These are phyloP conservation scores for Sander vitreus DNA, from an alignment of 2,113 vertebrate genomes.

Conservation along the genomic window DNA sequence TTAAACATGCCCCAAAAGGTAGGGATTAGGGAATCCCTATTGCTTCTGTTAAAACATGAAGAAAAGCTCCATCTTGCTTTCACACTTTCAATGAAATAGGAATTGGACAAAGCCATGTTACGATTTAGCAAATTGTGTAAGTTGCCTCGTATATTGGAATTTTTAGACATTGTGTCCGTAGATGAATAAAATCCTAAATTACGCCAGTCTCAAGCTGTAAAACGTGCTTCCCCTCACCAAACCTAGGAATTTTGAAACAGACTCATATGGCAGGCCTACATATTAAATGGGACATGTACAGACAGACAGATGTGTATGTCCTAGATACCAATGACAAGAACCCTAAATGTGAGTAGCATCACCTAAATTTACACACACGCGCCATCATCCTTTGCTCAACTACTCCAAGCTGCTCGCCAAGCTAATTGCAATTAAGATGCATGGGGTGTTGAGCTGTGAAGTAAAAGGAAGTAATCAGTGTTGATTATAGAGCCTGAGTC, in stretches of 20 bases:
- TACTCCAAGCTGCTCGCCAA: slow-evolving; percentile 54
- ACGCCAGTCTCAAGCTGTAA: not conserved
- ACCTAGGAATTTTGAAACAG: not conserved
- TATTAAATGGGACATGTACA: slow-evolving; percentile 5
- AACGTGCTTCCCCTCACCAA: not conserved
- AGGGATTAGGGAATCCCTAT: no score
- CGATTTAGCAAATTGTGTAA: not conserved
- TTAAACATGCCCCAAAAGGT: not conserved
- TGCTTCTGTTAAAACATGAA: not conserved
- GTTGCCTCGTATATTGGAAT: not conserved
- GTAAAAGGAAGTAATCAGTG: slow-evolving; percentile 77
- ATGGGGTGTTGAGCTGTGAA: slow-evolving; percentile 58
- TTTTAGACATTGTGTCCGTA: not conserved
- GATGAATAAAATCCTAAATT: not conserved
- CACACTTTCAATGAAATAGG: not conserved
- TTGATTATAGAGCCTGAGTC: slow-evolving; percentile 72
- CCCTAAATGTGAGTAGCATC: slow-evolving; percentile 8
- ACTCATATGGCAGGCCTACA: not conserved
- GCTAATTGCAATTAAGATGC: slow-evolving; percentile 81
- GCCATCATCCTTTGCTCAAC: slow-evolving; percentile 24
- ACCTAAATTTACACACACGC: slow-evolving; percentile 11
- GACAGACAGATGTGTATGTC: not conserved
- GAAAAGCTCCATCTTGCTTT: not conserved
- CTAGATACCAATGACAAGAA: not conserved
- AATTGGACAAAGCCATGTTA: not conserved